phyloP scores from a whole-genome alignment of 2,888 invertebrate genomes.

The Frankliniella intonsa region DNA sequence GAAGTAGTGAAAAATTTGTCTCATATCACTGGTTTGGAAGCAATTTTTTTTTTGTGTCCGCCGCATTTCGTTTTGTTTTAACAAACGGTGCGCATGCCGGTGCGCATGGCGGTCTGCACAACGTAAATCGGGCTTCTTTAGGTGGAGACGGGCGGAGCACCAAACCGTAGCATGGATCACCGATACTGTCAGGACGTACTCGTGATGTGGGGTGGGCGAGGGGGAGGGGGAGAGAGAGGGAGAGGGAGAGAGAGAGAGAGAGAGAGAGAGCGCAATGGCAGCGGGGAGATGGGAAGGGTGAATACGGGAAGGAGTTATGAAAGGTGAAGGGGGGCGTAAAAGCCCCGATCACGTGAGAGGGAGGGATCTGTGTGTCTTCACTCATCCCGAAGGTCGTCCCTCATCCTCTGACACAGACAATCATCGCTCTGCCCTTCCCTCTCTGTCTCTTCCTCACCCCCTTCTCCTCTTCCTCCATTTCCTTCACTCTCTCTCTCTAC shows the following conservation, averaged over 20 bases:
- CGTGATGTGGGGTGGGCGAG: neutral
- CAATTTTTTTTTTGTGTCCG: too few species aligned
- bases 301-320: neutral
- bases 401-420: slow-evolving; percentile 2
- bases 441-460: neutral
- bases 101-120: too few species aligned
- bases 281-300: neutral
- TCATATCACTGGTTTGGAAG: too few species aligned
- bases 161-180: too few species aligned
- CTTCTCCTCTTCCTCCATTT: neutral
- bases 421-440: neutral
- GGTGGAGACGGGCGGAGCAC: too few species aligned
- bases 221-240: neutral
- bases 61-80: too few species aligned
- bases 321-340: neutral
- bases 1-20: too few species aligned
- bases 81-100: too few species aligned
- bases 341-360: neutral
- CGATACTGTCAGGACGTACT: too few species aligned
- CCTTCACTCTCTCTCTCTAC: neutral
- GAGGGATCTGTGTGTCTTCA: slow-evolving; percentile 1
- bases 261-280: neutral
- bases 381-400: neutral
- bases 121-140: too few species aligned
- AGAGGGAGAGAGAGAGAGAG: neutral